Conservation (phyloP, 2,797 vertebrate species). For the Ceryle rudis region DNA sequence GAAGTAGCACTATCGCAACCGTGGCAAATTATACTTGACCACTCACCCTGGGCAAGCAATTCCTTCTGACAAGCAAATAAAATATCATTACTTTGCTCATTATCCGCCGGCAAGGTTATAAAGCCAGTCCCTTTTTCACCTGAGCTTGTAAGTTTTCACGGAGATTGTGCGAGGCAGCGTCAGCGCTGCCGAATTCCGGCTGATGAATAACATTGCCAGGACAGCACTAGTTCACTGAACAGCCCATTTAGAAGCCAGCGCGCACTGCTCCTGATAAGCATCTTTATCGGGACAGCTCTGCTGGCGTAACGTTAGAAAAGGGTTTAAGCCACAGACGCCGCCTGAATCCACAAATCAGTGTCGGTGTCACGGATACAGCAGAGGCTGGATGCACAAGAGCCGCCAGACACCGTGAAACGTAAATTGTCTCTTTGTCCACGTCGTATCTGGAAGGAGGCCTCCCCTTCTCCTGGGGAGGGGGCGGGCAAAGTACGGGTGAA, state of each 20-base stretch:
- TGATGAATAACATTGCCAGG: background rate
- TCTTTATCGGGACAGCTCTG: slow-evolving; percentile 14
- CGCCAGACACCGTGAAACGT: background rate
- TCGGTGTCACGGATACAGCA: background rate
- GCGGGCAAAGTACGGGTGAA: background rate
- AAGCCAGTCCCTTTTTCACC: slow-evolving; percentile 4
- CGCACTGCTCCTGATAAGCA: background rate
- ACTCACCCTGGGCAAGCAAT: slow-evolving; percentile 35
- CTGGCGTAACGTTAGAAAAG: background rate
- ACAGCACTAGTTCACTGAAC: background rate
- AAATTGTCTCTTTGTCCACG: background rate
- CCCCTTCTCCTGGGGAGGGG: background rate
- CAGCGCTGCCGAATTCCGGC: background rate
- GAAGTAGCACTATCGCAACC: background rate
- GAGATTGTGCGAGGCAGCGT: background rate
- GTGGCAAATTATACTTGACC: background rate
- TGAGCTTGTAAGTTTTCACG: slow-evolving; percentile 5
- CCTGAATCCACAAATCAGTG: background rate
- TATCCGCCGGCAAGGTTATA: background rate
- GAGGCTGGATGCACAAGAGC: background rate
- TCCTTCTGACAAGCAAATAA: slow-evolving; percentile 43
- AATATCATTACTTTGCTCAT: background rate
- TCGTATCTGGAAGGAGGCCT: background rate
- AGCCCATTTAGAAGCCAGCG: background rate
- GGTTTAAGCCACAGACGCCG: background rate